phyloP scores from a whole-genome alignment of 2,113 vertebrate genomes.

The Plestiodon gilberti region DNA sequence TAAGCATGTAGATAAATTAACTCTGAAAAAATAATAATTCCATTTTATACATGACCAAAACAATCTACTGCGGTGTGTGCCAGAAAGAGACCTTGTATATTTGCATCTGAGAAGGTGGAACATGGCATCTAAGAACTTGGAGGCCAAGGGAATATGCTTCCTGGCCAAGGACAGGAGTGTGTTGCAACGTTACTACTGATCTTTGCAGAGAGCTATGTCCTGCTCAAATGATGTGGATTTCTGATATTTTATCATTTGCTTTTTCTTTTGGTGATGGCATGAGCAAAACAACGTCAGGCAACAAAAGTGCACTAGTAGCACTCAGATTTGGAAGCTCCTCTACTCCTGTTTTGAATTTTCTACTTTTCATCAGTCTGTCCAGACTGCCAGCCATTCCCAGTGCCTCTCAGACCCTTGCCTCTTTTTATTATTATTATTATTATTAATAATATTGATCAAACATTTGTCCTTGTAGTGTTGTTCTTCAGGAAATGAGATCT shows the following conservation, averaged over 20 bases:
- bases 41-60: conserved; percentile 85
- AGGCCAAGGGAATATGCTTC: conserved; percentile 47
- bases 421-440: conserved; percentile 20
- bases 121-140: conserved; percentile 34
- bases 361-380: conserved; percentile 42
- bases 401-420: conserved; percentile 33
- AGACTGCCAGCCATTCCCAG: conserved; percentile 71
- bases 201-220: conserved; percentile 53
- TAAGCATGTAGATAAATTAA: conserved; percentile 70
- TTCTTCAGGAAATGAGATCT: not conserved
- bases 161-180: conserved; percentile 50
- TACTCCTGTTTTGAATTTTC: conserved; percentile 58
- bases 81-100: conserved; percentile 49
- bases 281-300: conserved; percentile 62
- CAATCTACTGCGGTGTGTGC: conserved; percentile 50
- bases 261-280: conserved; percentile 59
- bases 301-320: conserved; percentile 57
- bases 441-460: not conserved
- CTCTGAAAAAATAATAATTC: conserved; percentile 73
- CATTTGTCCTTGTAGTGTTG: conserved; percentile 34
- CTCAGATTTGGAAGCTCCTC: conserved; percentile 52
- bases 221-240: conserved; percentile 62
- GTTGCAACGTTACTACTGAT: conserved; percentile 33
- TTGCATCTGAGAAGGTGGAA: conserved; percentile 62
- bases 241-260: conserved; percentile 53